These are phyloP conservation scores for Terrapene triunguis DNA, from an alignment of 2,113 vertebrate species.

Conservation along the genomic window DNA sequence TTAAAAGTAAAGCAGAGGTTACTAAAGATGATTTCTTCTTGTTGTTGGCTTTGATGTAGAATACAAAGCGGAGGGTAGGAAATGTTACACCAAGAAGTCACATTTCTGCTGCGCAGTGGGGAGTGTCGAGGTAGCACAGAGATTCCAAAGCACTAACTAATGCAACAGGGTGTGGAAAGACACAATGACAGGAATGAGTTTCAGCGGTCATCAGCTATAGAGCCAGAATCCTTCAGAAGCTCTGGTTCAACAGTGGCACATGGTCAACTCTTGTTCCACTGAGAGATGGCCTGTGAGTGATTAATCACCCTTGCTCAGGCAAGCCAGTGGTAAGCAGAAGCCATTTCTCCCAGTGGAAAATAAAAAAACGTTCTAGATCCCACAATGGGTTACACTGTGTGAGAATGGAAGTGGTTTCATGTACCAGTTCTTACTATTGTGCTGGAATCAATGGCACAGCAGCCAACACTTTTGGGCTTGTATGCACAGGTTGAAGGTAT, in stretches of 20 bases:
- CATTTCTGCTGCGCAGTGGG: not conserved
- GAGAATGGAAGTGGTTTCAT: not conserved
- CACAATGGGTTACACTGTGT: not conserved
- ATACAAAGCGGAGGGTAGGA: not conserved
- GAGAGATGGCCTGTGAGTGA: not conserved
- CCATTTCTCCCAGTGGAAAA: not conserved
- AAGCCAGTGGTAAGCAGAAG: not conserved
- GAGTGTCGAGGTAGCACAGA: not conserved
- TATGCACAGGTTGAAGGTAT: not conserved
- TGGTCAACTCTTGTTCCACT: not conserved
- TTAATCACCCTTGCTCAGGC: not conserved
- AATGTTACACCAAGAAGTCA: not conserved
- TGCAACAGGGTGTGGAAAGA: not conserved
- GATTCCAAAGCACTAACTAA: not conserved
- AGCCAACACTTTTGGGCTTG: not conserved
- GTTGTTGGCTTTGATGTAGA: not conserved
- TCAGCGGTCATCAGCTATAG: not conserved
- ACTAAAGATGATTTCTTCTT: not conserved
- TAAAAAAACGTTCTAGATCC: not conserved
- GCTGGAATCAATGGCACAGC: not conserved
- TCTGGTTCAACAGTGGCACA: not conserved
- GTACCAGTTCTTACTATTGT: not conserved
- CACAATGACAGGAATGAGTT: not conserved
- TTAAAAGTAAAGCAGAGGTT: not conserved
- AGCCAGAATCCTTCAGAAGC: not conserved